Evolutionary conservation across 2,797 vertebrate genomes (phyloP), one percentile per base, ranked within the genome.

Genomic region (Triplophysa bombifrons): DNA sequence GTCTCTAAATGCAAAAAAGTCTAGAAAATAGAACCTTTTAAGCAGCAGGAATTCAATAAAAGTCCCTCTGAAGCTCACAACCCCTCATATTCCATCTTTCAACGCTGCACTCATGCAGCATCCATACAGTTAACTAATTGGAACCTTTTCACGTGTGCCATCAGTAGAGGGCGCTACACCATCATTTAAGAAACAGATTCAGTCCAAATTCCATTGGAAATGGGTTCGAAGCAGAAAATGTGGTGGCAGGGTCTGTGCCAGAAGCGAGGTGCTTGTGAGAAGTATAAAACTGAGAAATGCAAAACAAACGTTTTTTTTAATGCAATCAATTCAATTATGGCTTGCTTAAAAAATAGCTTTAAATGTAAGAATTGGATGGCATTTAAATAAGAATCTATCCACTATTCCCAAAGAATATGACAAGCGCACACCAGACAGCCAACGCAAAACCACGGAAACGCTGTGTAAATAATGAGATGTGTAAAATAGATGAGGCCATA

Each of bases 131-230:
- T 25, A 44, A 20, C 44, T 41, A 41, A 75, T 69, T 46, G 74
- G 20, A 71, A 72, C 27, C 41, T 61, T 55, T n/a, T 63, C 1
- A 14, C 72, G 83, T 85, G 88, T 88, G 0, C 2, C 90, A 92
- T 92, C 93, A 94, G 92, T 90, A 94, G 93, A 93, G 93, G 93
- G 93, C 93, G 93, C 92, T 91, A 93, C 87, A 87, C 90, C 87
- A 90, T 92, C 87, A 85, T 89, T 88, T 84, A 83, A 84, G 82
- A 86, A 67, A 53, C 68, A 64, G 76, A 82, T 87, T 63, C 66
- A 76, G 85, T 75, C 78, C 17, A 74, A 85, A 84, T 44, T 76
- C 78, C 58, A 22, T 51, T 79, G 83, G 83, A 87, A 87, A 70
- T 79, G 66, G 74, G 73, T 86, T 85, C 78, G 74, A 46, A 61